Percentiles rank a stretch among this genome's conserved stretches.
phyloP scores from a whole-genome alignment of 2,797 vertebrate species.

The Helostoma temminkii region DNA sequence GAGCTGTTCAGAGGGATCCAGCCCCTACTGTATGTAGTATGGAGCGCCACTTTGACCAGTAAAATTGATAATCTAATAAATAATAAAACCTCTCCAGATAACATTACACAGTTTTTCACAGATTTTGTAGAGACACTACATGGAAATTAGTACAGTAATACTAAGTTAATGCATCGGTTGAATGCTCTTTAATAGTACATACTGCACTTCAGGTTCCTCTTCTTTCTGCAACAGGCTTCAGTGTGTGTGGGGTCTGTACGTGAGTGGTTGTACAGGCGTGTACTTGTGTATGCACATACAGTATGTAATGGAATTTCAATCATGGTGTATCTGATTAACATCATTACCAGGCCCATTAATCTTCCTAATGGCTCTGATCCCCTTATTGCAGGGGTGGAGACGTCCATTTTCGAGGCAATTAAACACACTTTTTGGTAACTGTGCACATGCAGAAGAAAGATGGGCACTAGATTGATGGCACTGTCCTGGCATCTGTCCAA shows the following conservation, averaged over 20 bases:
- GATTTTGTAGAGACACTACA: too few relatives aligned
- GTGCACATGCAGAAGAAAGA: constrained; percentile 36
- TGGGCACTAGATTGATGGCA: constrained; percentile 34
- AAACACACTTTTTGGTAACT: constrained; percentile 71
- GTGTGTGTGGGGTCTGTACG: constrained; percentile 6
- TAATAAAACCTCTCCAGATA: too few relatives aligned
- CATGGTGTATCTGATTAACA: constrained; percentile 80
- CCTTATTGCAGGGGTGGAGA: constrained; percentile 81
- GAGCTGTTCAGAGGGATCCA: too few relatives aligned
- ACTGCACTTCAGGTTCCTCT: too few relatives aligned
- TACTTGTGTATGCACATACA: constrained; percentile 37
- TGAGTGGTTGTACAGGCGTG: not conserved
- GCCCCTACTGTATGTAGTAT: too few relatives aligned
- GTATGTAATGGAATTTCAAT: constrained; percentile 79
- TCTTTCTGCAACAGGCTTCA: constrained; percentile 38
- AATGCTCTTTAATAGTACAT: too few relatives aligned
- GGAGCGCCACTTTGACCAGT: too few relatives aligned
- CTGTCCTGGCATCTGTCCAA: constrained; percentile 46
- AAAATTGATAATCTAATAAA: too few relatives aligned
- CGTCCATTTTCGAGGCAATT: constrained; percentile 81
- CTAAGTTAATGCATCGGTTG: too few relatives aligned
- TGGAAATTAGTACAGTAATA: too few relatives aligned
- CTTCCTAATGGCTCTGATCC: constrained; percentile 80
- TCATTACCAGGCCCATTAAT: constrained; percentile 84
- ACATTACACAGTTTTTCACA: too few relatives aligned